phyloP scores from a whole-genome alignment of 37 sponge, comb jelly and placozoan species.

The Crambe crambe region DNA sequence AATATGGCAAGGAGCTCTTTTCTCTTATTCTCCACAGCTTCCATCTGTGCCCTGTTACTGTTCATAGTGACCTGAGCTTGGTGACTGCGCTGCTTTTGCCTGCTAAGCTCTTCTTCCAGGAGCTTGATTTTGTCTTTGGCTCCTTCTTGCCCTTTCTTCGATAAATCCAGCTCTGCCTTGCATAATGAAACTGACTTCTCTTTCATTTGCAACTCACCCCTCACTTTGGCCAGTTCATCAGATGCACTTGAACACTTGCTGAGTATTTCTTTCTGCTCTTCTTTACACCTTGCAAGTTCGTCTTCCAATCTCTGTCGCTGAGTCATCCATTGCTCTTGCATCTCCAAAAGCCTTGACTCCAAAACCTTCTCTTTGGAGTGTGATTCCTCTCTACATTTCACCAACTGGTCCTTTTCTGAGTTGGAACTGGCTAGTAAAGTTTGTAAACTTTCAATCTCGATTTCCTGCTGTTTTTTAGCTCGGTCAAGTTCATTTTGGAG shows the following conservation, averaged over 20 bases:
- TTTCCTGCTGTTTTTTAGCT: background rate
- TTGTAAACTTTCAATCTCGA: background rate
- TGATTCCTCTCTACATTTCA: background rate
- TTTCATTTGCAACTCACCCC: background rate
- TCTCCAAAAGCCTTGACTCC: background rate
- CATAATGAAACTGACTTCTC: background rate
- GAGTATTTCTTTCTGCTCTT: conserved; percentile 14
- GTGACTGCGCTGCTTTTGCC: background rate
- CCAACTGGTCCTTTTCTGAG: background rate
- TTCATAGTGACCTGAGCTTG: conserved; percentile 1
- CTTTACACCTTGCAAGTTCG: background rate
- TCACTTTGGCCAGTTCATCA: conserved; percentile 2
- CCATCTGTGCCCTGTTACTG: background rate
- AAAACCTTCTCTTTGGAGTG: background rate
- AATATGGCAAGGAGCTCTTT: background rate
- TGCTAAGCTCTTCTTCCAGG: background rate
- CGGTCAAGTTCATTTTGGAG: background rate
- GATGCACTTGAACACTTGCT: background rate
- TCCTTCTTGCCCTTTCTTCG: background rate
- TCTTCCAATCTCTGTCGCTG: background rate
- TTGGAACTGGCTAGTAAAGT: background rate
- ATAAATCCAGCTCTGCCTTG: background rate
- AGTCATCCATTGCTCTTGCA: background rate
- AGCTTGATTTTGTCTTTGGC: background rate
- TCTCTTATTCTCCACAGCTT: background rate